phyloP scores from a whole-genome alignment of 1,140 invertebrate species.

The Leptopilina clavipes region DNA sequence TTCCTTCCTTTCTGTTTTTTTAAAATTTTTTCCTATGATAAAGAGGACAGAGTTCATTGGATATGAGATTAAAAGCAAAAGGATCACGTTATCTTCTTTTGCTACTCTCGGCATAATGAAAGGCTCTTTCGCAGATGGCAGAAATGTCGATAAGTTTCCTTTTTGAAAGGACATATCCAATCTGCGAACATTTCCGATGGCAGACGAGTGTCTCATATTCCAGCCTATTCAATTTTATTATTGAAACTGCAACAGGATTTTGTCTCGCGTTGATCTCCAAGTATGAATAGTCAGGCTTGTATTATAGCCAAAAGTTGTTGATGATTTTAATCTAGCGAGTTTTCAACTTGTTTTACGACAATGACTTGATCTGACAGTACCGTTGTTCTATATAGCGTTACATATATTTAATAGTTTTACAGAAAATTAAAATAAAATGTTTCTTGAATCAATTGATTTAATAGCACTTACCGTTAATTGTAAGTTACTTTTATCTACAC shows the following conservation, averaged over 20 bases:
- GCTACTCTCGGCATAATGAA: conserved; percentile 19
- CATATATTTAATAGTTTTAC: too few species aligned
- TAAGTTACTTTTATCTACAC: too few species aligned
- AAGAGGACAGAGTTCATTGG: conserved; percentile 9
- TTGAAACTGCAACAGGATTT: conserved; percentile 1
- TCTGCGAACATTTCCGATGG: conserved; percentile 1
- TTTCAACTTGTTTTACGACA: too few species aligned
- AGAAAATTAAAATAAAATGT: too few species aligned
- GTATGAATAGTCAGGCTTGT: background rate
- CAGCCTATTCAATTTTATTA: conserved; percentile 5
- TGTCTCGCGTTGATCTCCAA: conserved; percentile 1
- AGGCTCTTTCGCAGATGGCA: background rate
- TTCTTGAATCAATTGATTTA: too few species aligned
- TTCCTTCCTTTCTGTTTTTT: too few species aligned
- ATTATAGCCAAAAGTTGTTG: background rate
- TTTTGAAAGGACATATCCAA: conserved; percentile 26
- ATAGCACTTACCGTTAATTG: too few species aligned
- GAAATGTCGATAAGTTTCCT: conserved; percentile 34
- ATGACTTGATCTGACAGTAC: too few species aligned
- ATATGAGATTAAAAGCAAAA: conserved; percentile 24
- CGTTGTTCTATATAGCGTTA: too few species aligned
- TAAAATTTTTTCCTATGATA: background rate
- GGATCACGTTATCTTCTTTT: conserved; percentile 7
- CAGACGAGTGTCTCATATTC: background rate
- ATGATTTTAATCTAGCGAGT: too few species aligned